Evolutionary conservation across 2,888 invertebrate species (phyloP).

Genomic region (Hermaeophaga mercurialis): DNA sequence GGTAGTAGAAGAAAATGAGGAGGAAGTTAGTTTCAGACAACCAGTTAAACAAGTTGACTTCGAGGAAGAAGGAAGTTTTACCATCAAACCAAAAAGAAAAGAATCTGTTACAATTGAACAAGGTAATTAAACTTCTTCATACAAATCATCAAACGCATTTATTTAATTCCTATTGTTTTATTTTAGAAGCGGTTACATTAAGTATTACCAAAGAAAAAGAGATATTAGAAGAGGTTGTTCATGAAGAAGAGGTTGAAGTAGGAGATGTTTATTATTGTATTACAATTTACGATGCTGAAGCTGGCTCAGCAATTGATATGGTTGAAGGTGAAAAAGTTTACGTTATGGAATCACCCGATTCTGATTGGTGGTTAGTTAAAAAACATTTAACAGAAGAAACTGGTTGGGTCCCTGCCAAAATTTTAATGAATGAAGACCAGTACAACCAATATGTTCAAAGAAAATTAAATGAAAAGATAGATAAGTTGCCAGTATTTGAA

Average conservation of each 20-base stretch:
- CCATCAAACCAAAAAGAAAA: slow-evolving; percentile 72
- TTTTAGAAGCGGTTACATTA: slow-evolving; percentile 56
- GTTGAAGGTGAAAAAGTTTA: slow-evolving; percentile 90
- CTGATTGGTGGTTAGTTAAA: slow-evolving; percentile 92
- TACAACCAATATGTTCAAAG: slow-evolving; percentile 85
- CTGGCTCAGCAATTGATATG: slow-evolving; percentile 84
- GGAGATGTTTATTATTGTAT: slow-evolving; percentile 84
- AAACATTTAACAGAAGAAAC: slow-evolving; percentile 89
- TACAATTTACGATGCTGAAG: slow-evolving; percentile 84
- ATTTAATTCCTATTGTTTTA: slow-evolving; percentile 3
- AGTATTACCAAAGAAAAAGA: slow-evolving; percentile 59
- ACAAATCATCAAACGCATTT: not conserved
- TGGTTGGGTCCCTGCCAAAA: slow-evolving; percentile 92
- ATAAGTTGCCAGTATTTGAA: slow-evolving; percentile 89
- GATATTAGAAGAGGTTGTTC: slow-evolving; percentile 52
- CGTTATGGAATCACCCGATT: slow-evolving; percentile 79
- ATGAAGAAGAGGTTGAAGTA: slow-evolving; percentile 62
- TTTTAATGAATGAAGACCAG: slow-evolving; percentile 80
- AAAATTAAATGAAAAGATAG: slow-evolving; percentile 89
- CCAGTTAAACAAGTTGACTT: slow-evolving; percentile 58
- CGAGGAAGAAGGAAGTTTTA: slow-evolving; percentile 72
- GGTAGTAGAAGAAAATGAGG: slow-evolving; percentile 67
- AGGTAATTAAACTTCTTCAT: slow-evolving; percentile 58
- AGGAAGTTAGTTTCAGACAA: slow-evolving; percentile 63
- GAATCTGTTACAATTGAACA: slow-evolving; percentile 70